Conservation (phyloP, 1,140 invertebrate species). For the Lucilia cuprina region DNA sequence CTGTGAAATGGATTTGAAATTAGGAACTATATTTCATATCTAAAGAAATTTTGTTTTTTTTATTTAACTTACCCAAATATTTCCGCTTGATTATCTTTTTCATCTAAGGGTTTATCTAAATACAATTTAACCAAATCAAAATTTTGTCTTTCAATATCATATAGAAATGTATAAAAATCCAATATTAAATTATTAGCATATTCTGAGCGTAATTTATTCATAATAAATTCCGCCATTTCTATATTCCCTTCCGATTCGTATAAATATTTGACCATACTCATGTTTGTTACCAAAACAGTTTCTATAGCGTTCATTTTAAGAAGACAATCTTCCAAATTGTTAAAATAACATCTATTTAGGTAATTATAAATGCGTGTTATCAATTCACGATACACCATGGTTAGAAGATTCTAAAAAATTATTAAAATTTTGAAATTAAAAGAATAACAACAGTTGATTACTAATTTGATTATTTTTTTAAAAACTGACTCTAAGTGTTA, state of each 20-base stretch:
- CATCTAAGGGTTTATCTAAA: background rate
- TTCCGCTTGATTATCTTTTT: background rate
- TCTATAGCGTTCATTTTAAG: background rate
- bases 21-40: too few relatives aligned
- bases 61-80: conserved; percentile 16
- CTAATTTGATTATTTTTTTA: too few relatives aligned
- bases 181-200: background rate
- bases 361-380: background rate
- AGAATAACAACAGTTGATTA: background rate
- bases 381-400: conserved; percentile 12
- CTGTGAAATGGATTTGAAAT: background rate
- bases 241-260: conserved; percentile 18
- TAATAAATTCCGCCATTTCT: conserved; percentile 5
- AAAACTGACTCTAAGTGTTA: too few relatives aligned
- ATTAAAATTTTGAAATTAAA: background rate
- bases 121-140: background rate
- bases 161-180: conserved; percentile 22
- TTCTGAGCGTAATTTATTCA: background rate
- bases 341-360: background rate
- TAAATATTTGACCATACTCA: background rate
- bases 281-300: background rate
- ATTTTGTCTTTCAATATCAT: conserved; percentile 31
- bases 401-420: conserved; percentile 4
- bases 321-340: background rate
- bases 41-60: too few relatives aligned